Percentiles rank a stretch among this genome's conserved stretches.
phyloP scores from a whole-genome alignment of 2,113 vertebrate genomes.

The Chlorodrepanis virens region DNA sequence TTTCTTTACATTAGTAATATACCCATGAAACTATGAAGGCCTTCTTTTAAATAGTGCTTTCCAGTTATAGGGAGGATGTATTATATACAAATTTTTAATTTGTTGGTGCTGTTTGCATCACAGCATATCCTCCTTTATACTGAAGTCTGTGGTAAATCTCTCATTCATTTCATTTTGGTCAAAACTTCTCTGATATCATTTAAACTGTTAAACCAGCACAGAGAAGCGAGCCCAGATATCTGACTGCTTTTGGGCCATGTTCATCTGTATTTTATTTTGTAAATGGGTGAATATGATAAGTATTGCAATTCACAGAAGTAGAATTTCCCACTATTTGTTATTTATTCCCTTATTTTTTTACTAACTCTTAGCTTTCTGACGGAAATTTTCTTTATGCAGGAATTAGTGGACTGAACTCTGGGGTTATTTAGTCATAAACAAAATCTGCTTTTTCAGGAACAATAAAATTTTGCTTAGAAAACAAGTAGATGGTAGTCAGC shows the following conservation, averaged over 20 bases:
- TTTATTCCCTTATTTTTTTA: neutral
- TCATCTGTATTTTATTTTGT: neutral
- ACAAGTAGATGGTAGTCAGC: neutral
- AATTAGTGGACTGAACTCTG: neutral
- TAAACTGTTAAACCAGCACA: neutral
- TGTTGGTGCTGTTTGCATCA: neutral
- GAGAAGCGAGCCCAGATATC: neutral
- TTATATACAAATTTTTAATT: neutral
- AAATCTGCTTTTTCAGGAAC: neutral
- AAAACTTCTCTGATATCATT: neutral
- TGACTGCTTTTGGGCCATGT: neutral
- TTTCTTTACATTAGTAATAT: neutral
- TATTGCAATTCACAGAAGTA: neutral
- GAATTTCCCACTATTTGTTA: neutral
- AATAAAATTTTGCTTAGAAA: neutral
- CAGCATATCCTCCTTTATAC: neutral
- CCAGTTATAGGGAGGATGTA: neutral
- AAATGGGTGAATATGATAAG: neutral
- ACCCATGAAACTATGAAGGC: neutral
- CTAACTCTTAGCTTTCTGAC: neutral
- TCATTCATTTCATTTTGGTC: neutral
- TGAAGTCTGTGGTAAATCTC: neutral
- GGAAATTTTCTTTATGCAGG: neutral
- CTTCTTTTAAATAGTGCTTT: neutral
- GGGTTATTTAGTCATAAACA: neutral